A percentile compares a stretch with the other conserved stretches of the same genome.
Conservation (phyloP, 2,113 vertebrate genomes). For the Elaphurus davidianus region DNA sequence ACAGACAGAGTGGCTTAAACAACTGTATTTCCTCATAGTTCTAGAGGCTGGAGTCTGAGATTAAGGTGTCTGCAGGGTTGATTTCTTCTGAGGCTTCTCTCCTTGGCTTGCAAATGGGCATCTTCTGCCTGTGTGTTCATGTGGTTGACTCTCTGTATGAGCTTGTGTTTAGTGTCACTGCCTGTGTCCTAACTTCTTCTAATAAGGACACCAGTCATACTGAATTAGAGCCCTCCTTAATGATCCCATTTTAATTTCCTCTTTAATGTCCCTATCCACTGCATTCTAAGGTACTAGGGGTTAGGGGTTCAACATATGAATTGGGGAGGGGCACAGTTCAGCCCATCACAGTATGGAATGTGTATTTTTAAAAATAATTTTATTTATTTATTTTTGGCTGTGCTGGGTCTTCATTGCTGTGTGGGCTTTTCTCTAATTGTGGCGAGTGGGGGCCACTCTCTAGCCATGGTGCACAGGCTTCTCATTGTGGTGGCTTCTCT, state of each 20-base stretch:
- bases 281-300: background rate
- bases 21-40: background rate
- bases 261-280: background rate
- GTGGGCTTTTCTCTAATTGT: background rate
- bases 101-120: background rate
- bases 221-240: background rate
- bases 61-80: background rate
- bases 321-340: background rate
- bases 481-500: background rate
- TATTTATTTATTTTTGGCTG: background rate
- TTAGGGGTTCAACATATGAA: background rate
- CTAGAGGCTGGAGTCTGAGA: background rate
- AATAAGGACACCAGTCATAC: background rate
- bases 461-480: background rate
- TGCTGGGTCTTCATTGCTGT: background rate
- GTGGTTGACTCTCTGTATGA: background rate
- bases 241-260: background rate
- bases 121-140: background rate
- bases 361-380: background rate
- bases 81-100: background rate
- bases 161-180: background rate
- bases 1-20: background rate
- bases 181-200: background rate
- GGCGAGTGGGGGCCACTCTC: background rate
- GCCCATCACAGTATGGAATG: background rate